Evolutionary conservation across 2,888 invertebrate genomes (phyloP).

Genomic region (Stenotaenia linearis): DNA sequence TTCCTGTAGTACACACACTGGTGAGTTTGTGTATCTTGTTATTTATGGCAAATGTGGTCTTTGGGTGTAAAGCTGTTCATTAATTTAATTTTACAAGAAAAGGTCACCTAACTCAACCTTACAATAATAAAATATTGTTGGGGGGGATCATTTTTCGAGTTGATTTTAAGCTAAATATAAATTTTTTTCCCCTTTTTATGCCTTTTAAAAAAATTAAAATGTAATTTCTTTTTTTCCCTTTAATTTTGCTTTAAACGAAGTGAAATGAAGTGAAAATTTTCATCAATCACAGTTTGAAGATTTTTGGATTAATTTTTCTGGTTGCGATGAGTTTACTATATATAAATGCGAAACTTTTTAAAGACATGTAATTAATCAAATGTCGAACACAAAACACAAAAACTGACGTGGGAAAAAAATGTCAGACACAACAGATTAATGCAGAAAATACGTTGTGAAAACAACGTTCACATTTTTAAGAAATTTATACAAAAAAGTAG

Average conservation of each 20-base stretch:
- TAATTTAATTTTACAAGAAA: neutral
- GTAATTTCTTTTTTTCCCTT: neutral
- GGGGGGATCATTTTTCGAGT: neutral
- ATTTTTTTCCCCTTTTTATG: neutral
- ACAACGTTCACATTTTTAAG: neutral
- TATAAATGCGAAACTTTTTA: neutral
- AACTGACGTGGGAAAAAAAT: neutral
- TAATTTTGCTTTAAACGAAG: neutral
- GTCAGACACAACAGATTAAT: neutral
- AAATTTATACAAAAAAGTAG: neutral
- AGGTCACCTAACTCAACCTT: neutral
- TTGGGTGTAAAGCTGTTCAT: neutral
- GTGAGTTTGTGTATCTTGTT: neutral
- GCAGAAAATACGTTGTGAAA: neutral
- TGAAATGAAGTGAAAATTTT: neutral
- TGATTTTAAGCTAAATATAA: neutral
- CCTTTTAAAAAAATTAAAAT: too few species aligned
- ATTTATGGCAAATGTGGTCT: neutral
- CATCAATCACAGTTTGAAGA: neutral
- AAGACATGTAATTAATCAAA: neutral
- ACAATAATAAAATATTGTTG: neutral
- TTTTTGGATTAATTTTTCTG: neutral
- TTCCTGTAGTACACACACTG: neutral
- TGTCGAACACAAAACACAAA: neutral
- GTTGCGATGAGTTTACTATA: neutral